Evolutionary conservation across 1,140 invertebrate genomes (phyloP).

Genomic region (Bicyclus anynana): DNA sequence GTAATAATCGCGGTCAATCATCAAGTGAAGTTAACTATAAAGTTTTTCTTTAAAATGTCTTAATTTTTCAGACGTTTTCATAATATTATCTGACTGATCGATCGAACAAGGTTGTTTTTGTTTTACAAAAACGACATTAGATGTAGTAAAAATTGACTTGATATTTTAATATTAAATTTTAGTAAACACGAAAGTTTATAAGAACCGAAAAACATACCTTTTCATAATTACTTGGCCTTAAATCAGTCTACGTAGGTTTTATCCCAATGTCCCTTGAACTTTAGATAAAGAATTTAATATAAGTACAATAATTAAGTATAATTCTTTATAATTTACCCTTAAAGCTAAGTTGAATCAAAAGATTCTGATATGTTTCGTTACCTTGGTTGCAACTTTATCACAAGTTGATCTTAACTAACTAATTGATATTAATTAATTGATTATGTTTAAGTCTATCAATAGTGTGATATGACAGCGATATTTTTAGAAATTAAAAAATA

Average conservation of each 20-base stretch:
- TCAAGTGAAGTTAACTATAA: too few species aligned
- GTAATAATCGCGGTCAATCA: too few species aligned
- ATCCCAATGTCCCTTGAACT: not conserved
- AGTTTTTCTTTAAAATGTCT: too few species aligned
- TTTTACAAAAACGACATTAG: too few species aligned
- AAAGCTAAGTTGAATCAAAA: conserved; percentile 70
- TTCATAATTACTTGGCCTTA: too few species aligned
- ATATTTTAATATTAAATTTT: too few species aligned
- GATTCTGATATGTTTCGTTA: conserved; percentile 77
- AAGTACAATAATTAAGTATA: not conserved
- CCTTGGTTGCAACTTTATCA: conserved; percentile 77
- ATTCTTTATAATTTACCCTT: conserved; percentile 21
- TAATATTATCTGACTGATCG: too few species aligned
- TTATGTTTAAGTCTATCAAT: conserved; percentile 40
- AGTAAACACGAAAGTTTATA: too few species aligned
- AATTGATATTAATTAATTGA: conserved; percentile 64
- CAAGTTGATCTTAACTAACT: conserved; percentile 64
- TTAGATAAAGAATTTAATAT: conserved; percentile 19
- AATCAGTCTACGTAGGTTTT: not conserved
- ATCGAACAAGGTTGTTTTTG: not conserved
- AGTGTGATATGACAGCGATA: conserved; percentile 53
- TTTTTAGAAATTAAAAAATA: conserved; percentile 39
- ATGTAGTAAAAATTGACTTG: too few species aligned
- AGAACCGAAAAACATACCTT: too few species aligned
- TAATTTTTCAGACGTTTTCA: too few species aligned